phyloP scores from a whole-genome alignment of 2,113 vertebrate species.

The Heterotilapia buettikoferi region DNA sequence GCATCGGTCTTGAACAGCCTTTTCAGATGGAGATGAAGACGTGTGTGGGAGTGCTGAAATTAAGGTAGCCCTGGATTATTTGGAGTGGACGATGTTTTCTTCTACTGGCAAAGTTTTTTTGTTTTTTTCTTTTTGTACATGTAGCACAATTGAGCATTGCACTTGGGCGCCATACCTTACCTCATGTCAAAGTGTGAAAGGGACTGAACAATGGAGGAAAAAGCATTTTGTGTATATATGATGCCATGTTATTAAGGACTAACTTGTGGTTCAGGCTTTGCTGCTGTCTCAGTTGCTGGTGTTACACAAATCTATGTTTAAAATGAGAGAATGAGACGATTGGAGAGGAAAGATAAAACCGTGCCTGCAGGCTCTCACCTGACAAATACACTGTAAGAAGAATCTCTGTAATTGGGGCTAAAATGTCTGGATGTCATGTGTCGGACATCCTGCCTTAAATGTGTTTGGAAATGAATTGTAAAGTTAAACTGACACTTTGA shows the following conservation, averaged over 20 bases:
- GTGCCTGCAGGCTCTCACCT: constrained; percentile 47
- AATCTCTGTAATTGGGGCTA: constrained; percentile 4
- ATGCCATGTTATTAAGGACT: constrained; percentile 59
- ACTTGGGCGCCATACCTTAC: constrained; percentile 91
- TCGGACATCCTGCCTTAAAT: background rate
- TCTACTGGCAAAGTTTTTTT: constrained; percentile 37
- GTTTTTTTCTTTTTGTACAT: constrained; percentile 70
- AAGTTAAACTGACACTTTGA: background rate
- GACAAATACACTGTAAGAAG: constrained; percentile 57
- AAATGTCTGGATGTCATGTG: background rate
- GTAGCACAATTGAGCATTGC: constrained; percentile 92
- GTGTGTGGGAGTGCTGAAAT: constrained; percentile 1
- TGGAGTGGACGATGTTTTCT: constrained; percentile 70
- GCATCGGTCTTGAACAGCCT: constrained; percentile 47
- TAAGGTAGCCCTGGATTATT: constrained; percentile 64
- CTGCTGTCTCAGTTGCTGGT: constrained; percentile 83
- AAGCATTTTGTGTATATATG: constrained; percentile 43
- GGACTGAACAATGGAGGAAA: constrained; percentile 20
- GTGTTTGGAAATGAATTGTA: background rate
- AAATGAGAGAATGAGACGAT: constrained; percentile 7
- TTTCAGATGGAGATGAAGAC: background rate
- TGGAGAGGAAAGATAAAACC: constrained; percentile 50
- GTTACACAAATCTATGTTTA: constrained; percentile 49
- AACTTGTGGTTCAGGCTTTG: constrained; percentile 78
- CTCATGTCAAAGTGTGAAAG: constrained; percentile 86